Conservation (phyloP, 2,888 invertebrate species). For the Caenorhabditis japonica region DNA sequence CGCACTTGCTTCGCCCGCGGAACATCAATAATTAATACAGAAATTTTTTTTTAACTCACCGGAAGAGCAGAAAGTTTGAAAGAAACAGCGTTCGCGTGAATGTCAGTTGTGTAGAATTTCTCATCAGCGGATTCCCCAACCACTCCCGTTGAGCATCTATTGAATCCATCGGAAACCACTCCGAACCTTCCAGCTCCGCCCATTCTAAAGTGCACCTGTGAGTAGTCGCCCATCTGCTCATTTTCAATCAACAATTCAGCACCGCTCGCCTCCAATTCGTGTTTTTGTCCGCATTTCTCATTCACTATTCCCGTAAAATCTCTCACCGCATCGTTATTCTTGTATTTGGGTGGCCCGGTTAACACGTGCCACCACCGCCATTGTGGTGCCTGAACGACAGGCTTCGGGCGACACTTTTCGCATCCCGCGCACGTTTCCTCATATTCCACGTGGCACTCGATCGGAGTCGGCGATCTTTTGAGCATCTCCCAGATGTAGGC, state of each 20-base stretch:
- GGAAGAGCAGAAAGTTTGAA: conserved; percentile 54
- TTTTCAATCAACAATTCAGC: conserved; percentile 54
- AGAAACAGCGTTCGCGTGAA: conserved; percentile 45
- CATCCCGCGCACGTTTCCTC: conserved; percentile 72
- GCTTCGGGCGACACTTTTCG: conserved; percentile 60
- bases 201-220: conserved; percentile 49
- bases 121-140: conserved; percentile 40
- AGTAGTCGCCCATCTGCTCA: conserved; percentile 48
- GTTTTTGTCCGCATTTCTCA: conserved; percentile 58
- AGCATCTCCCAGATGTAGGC: conserved; percentile 75
- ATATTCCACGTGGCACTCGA: conserved; percentile 59
- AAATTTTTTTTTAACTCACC: no score
- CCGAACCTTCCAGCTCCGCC: conserved; percentile 55
- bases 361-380: conserved; percentile 70
- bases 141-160: conserved; percentile 30
- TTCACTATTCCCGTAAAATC: conserved; percentile 64
- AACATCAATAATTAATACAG: no score
- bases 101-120: conserved; percentile 52
- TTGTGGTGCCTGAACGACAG: conserved; percentile 36
- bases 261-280: conserved; percentile 38
- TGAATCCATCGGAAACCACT: conserved; percentile 50
- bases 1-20: no score
- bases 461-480: conserved; percentile 62
- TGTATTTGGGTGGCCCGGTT: conserved; percentile 60
- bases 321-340: conserved; percentile 29